Conservation (phyloP, 2,113 vertebrate species). For the Chelonoidis abingdonii region DNA sequence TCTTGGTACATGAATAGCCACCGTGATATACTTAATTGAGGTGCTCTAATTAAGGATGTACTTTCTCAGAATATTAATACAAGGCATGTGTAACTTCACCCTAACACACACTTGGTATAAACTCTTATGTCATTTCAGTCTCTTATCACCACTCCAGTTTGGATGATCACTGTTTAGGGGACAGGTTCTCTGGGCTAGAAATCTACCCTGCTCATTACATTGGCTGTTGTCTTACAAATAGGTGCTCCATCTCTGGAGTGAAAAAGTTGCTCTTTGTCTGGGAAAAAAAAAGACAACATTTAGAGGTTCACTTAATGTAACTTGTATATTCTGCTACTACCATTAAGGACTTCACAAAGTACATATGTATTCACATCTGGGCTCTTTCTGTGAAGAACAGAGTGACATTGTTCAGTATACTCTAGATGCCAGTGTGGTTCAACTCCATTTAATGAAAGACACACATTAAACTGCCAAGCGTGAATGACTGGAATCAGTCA, state of each 20-base stretch:
- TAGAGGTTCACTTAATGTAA: not conserved
- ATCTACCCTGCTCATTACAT: not conserved
- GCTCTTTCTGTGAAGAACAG: conserved; percentile 3
- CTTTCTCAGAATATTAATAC: not conserved
- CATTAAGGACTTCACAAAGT: not conserved
- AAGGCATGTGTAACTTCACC: not conserved
- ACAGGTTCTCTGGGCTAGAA: not conserved
- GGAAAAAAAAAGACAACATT: not conserved
- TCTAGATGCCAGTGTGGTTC: not conserved
- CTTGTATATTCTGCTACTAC: not conserved
- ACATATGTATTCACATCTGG: not conserved
- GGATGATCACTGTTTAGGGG: not conserved
- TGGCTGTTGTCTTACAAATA: not conserved
- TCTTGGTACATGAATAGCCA: not conserved
- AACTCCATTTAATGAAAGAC: conserved; percentile 16
- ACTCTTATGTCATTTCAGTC: not conserved
- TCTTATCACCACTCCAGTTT: not conserved
- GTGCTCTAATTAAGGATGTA: not conserved
- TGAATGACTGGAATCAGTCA: conserved; percentile 1
- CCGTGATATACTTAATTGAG: not conserved
- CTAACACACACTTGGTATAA: not conserved
- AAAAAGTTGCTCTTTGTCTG: not conserved
- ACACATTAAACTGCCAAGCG: conserved; percentile 2
- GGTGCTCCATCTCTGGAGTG: not conserved
- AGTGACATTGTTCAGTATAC: conserved; percentile 3